These are phyloP conservation scores for Bufo gargarizans DNA, from an alignment of 2,113 vertebrate genomes.

Conservation along the genomic window DNA sequence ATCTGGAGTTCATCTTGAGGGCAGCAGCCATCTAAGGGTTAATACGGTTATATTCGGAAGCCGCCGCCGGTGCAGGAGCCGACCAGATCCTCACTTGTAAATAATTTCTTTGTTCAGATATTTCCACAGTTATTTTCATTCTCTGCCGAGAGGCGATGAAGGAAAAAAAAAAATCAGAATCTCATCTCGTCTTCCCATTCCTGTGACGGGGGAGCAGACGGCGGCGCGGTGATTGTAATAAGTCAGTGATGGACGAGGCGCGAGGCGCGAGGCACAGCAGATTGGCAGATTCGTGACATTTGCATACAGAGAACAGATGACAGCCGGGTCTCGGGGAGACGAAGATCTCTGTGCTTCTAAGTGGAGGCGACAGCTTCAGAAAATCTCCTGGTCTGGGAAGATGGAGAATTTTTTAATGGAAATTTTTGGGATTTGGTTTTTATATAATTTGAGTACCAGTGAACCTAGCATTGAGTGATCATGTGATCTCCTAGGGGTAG, in stretches of 20 bases:
- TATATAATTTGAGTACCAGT: too few relatives aligned
- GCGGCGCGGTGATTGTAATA: background rate
- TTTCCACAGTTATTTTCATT: conserved; percentile 17
- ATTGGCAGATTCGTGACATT: conserved; percentile 24
- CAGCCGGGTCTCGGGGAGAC: background rate
- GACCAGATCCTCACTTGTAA: background rate
- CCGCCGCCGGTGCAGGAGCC: too few relatives aligned
- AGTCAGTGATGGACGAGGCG: background rate
- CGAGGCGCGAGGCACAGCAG: background rate
- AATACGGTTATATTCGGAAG: background rate
- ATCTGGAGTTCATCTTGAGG: background rate
- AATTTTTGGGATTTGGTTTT: background rate
- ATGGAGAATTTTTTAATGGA: background rate
- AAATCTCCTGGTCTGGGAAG: background rate
- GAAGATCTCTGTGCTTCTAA: background rate
- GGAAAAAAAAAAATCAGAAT: background rate
- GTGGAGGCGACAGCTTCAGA: background rate
- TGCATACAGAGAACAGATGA: conserved; percentile 19
- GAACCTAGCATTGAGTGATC: background rate
- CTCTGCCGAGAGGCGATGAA: background rate
- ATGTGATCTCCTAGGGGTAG: too few relatives aligned
- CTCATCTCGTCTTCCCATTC: background rate
- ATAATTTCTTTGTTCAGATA: conserved; percentile 10
- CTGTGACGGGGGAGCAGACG: background rate
- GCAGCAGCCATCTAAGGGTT: background rate